Base-by-base conservation (phyloP, 2,888 invertebrate species). In the Melanotus villosus region DNA sequence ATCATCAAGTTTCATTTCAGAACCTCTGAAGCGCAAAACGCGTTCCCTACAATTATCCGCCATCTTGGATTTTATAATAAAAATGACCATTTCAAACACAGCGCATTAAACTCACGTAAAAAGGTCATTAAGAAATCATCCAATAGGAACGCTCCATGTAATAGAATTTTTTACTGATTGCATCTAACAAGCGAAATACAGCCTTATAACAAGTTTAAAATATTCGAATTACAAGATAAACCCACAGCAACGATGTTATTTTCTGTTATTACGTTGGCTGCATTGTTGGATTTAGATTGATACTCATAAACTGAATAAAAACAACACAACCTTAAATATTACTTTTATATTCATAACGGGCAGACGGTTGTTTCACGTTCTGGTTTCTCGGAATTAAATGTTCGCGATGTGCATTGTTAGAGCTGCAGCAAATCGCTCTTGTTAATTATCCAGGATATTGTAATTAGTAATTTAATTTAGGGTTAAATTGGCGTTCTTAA, bases 41-140 rank as follows among this genome's bases (percentile, higher is more conserved):
- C 23, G 66, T 59, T 67, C 57, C 58, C 70, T 70, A 58, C 67
- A 71, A 71, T 71, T 71, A 71, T 62, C 62, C 81, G 81, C 84
- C 84, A 84, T 84, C 76, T 83, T 84, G 84, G 80, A 83, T 83
- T 81, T 82, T 81, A 81, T 84, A 83, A 83, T 84, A 84, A 84
- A 84, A 84, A 84, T 84, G 83, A 81, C 77, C 82, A 80, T 83
- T 83, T 80, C 79, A 77, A 78, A 76, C 79, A 76, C 77, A 77
- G 78, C 73, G 79, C 79, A 81, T 81, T 81, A 82, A 80, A 80
- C 82, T 82, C 85, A 85, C 85, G 85, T 84, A 83, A 85, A 84
- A 85, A 83, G 81, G 79, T 84, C 84, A 84, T 85, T 85, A 85
- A 80, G 81, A 78, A 81, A 77, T 75, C 82, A 80, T 75, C 84